These are phyloP conservation scores for Anisognathus igniventris DNA, from an alignment of 2,797 vertebrate species.

Conservation along the genomic window DNA sequence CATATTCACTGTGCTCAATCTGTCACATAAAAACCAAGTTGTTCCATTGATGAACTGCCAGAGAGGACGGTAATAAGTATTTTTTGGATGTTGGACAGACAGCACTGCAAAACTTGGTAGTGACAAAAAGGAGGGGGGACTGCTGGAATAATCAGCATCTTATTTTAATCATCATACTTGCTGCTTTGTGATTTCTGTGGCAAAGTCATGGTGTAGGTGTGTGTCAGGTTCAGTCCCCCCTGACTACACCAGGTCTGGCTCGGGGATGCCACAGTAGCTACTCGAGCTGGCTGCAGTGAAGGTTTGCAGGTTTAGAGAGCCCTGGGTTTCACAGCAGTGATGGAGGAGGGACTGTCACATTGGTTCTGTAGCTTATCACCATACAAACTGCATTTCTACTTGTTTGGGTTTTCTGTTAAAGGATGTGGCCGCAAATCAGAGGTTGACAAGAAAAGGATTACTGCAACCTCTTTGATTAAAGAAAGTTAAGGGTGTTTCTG, in stretches of 20 bases:
- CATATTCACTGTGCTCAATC: not conserved
- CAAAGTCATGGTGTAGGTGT: not conserved
- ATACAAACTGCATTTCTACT: not conserved
- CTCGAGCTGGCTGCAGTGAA: not conserved
- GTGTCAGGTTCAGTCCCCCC: not conserved
- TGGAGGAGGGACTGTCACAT: not conserved
- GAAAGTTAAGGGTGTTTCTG: not conserved
- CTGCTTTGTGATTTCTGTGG: not conserved
- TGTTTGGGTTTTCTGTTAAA: conserved; percentile 5
- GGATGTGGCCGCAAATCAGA: conserved; percentile 37
- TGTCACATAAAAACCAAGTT: not conserved
- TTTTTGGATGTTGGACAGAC: not conserved
- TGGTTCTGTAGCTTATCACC: not conserved
- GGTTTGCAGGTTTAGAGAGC: not conserved
- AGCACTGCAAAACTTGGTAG: not conserved
- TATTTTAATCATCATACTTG: not conserved
- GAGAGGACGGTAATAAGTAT: not conserved
- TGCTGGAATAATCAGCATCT: not conserved
- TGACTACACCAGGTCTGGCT: not conserved
- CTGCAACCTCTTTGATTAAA: not conserved
- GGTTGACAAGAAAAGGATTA: not conserved
- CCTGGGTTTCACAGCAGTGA: not conserved
- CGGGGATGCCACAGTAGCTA: not conserved
- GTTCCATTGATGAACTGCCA: not conserved
- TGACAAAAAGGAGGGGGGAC: not conserved